Base-by-base conservation (phyloP, 1,140 invertebrate species). In the Saccostrea echinata region DNA sequence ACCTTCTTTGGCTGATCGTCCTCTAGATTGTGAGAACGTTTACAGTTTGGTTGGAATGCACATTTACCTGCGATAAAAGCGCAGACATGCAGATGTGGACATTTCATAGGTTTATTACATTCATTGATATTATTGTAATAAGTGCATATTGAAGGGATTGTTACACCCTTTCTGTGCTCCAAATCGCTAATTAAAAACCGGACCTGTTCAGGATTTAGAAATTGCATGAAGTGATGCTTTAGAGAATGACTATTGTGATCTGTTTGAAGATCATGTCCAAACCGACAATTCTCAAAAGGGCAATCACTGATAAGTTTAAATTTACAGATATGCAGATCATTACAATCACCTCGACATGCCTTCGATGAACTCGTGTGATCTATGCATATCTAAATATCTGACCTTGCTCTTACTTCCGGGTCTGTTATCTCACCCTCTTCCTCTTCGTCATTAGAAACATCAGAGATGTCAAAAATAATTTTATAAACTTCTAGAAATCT, bases 1-100 rank as follows among this genome's bases (percentile, higher is more conserved):
- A 76, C 68, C 68, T 76, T 24, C 27, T 76, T 76, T 16, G 68
- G 68, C 33, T 76, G 68, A 2, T 76, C 68, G 12, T 76, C 68
- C 1, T 76, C 68, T 16, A 76, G 8, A 76, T 76, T 13, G 16
- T 76, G 68, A 33, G 68, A 76, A 76, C 68, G 68, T 30, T 76
- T 76, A 18, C 68, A 76, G 27, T 76, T 76, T 13, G 68, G 30
- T 13, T 76, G 30, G 27, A 76, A 76, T 16, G 12, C 27, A 30
- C 68, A 76, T 33, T 33, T 76, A 16, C 27, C 68, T 18, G 27
- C 68, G 16, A 76, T 76, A 30, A 16, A 76, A 16, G 68, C 24
- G 27, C 68, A 76, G 27, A 76, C 68, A 30, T 76, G 68, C 11
- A 76, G 27, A 33, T 76, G 68, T 13, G 68, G 68, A 76, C 68